Base-by-base conservation (phyloP, 2,888 invertebrate species). In the Orchestes rusci region DNA sequence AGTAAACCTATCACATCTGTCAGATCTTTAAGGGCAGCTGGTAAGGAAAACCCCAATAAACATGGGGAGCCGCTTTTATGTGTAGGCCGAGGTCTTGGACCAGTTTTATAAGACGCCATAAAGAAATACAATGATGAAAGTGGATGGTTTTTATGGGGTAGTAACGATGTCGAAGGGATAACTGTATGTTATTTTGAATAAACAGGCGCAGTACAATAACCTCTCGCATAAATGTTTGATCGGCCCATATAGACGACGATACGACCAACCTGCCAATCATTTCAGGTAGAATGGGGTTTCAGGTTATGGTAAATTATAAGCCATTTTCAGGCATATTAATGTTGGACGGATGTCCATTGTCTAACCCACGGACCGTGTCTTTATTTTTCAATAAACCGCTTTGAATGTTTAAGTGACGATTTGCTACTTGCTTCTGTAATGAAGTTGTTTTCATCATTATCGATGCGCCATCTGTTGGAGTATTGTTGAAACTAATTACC, bases 261-360 rank as follows among this genome's bases (percentile, higher is more conserved):
- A n/a, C n/a, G 38, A 38, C 39, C 38, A 35, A 43, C 39, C 47
- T 47, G 43, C 47, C 47, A 47, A 47, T 47, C 47, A 47, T 47
- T 47, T 47, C 47, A 47, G 47, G 47, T 43, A 47, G 47, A 47
- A 43, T 43, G 36, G 34, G 43, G 42, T 37, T 45, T 46, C 46
- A 47, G 47, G 47, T 47, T 47, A 47, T 43, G 42, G 42, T 47
- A 43, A 47, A 47, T 46, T 46, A 46, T 46, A 42, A 42, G 46
- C 46, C 34, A 46, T 46, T 46, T 46, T 45, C 45, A 41, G 45
- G 37, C 27, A 41, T 41, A 45, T 41, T 46, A 46, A 41, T 38
- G 31, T 40, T 30, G 39, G 7, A 37, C 37, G 37, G 43, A 37
- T 37, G 42, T 39, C 43, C 43, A 47, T 43, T 43, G 47, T 43